A percentile compares a stretch with the other conserved stretches of the same genome.
phyloP scores from a whole-genome alignment of 2,888 invertebrate species.

The Campopleginae sp. region DNA sequence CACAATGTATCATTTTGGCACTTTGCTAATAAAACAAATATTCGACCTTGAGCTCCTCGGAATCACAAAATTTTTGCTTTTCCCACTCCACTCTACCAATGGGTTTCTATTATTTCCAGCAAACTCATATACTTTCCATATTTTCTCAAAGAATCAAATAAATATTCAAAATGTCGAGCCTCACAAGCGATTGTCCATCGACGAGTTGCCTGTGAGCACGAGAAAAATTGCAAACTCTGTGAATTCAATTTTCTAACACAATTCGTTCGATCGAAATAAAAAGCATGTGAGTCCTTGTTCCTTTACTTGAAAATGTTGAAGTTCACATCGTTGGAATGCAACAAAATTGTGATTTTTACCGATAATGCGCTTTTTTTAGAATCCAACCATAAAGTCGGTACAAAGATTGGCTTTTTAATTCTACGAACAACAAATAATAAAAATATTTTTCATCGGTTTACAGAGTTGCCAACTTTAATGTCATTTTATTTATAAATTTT shows the following conservation, averaged over 20 bases:
- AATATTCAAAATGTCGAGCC: background rate
- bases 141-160: background rate
- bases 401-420: no score
- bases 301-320: background rate
- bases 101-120: background rate
- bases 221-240: no score
- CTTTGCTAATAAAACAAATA: background rate
- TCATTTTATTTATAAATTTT: background rate
- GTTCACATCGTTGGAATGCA: background rate
- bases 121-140: background rate
- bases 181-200: background rate
- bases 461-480: no score
- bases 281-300: background rate
- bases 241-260: no score
- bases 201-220: no score
- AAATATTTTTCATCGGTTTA: no score
- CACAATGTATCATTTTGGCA: background rate
- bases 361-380: no score
- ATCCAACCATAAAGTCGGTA: no score
- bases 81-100: background rate
- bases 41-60: background rate
- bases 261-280: no score
- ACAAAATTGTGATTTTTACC: background rate
- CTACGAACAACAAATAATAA: no score
- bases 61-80: background rate